Percentiles rank a stretch among this genome's conserved stretches.
Evolutionary conservation across 2,888 invertebrate species (phyloP).

Genomic region (Alviniconcha strummeri): DNA sequence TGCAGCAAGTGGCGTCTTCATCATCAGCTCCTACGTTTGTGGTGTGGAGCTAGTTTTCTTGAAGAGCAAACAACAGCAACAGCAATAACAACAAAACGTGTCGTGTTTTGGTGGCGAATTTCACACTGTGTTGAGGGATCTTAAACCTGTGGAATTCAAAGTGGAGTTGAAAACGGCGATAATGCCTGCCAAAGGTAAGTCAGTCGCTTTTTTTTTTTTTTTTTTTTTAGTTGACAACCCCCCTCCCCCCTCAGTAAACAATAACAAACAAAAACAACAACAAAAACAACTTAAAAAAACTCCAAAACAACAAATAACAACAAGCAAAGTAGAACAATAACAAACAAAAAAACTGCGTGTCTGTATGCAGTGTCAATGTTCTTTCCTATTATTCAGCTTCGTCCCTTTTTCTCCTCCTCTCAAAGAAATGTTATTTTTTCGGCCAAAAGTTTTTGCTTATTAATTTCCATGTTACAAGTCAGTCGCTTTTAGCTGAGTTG

Average conservation of each 20-base stretch:
- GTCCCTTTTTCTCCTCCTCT: no score
- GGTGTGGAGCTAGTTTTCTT: no score
- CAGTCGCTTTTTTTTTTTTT: neutral
- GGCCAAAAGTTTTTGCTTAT: no score
- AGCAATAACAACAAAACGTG: neutral
- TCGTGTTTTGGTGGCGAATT: no score
- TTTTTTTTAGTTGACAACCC: neutral
- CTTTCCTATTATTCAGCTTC: no score
- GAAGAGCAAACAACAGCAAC: neutral
- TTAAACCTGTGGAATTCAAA: neutral
- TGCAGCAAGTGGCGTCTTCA: no score
- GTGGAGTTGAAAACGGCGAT: slow-evolving; percentile 13
- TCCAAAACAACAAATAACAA: neutral
- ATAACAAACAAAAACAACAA: neutral
- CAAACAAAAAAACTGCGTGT: neutral
- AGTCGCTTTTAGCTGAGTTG: no score
- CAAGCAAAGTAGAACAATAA: neutral
- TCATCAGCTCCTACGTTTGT: no score
- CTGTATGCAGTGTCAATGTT: neutral
- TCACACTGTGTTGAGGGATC: slow-evolving; percentile 6
- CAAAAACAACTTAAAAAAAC: neutral
- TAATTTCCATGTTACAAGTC: no score
- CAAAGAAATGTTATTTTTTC: no score
- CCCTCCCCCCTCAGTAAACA: neutral
- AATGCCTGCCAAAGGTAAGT: slow-evolving; percentile 24